phyloP scores from a whole-genome alignment of 1,140 invertebrate species.

The Phymastichus coffea region DNA sequence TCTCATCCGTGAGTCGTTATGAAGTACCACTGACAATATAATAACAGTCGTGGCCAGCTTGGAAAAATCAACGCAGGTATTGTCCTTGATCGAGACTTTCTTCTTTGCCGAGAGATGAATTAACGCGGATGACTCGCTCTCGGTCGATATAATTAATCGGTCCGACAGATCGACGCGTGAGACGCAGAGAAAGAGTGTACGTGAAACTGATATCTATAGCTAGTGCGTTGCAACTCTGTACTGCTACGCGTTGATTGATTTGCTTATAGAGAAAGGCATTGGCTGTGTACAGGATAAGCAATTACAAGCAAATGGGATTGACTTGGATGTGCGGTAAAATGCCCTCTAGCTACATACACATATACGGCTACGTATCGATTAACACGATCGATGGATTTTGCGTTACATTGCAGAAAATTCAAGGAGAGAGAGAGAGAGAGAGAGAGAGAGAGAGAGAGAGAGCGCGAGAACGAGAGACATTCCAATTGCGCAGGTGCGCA shows the following conservation, averaged over 20 bases:
- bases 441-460: not conserved
- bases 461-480: conserved; percentile 14
- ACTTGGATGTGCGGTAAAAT: too few relatives aligned
- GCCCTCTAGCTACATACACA: not conserved
- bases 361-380: conserved; percentile 23
- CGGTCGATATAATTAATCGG: too few relatives aligned
- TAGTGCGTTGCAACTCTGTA: too few relatives aligned
- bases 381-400: conserved; percentile 16
- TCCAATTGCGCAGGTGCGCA: conserved; percentile 24
- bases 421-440: not conserved
- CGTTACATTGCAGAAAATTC: conserved; percentile 18
- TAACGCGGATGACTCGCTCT: conserved; percentile 50
- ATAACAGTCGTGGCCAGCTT: too few relatives aligned
- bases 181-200: too few relatives aligned
- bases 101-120: conserved; percentile 45
- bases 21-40: too few relatives aligned
- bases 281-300: too few relatives aligned
- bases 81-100: not conserved
- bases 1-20: too few relatives aligned
- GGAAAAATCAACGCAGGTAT: not conserved
- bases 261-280: too few relatives aligned
- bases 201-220: too few relatives aligned
- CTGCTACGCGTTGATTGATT: too few relatives aligned
- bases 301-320: too few relatives aligned
- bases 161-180: not conserved